Evolutionary conservation across 2,113 vertebrate genomes (phyloP), one percentile per base, ranked within the genome.

Genomic region (Rhineura floridana): DNA sequence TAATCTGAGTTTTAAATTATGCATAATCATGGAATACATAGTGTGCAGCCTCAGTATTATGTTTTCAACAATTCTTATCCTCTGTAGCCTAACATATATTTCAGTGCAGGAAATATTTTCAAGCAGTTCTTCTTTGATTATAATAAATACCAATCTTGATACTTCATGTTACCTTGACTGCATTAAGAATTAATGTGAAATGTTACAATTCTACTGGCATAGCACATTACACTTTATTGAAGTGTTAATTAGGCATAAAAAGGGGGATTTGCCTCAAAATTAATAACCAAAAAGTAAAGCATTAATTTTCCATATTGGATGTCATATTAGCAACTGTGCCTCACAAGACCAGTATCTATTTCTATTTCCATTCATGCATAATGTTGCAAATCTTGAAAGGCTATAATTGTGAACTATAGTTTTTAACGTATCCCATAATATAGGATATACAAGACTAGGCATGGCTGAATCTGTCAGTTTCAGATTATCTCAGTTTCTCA

Each of bases 181-280:
- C 39, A 90, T 90, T 81, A 89, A 88, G 7, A 89, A 83, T 84
- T 87, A 65, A 87, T 0, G 0, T 87, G 4, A 91, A 91, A 92
- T 86, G 3, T 62, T 89, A 59, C 48, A 89, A 67, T 89, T 72
- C 80, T 84, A 46, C 21, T 25, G 2, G 77, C 25, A 72, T 9
- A 52, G 12, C 75, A 81, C 9, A 48, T 89, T 70, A 80, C 33
- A 70, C 28, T 76, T 44, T 79, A 87, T 42, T 59, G 13, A 48
- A 82, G 23, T 36, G 48, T 88, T 30, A 87, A 28, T 12, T 86
- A 46, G 87, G 88, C 50, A 73, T 81, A 85, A 91, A 88, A 89
- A 23, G 3, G 2, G 36, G 55, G 44, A 11, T 52, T 85, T 17
- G 8, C 82, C 67, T 79, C 15, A 83, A 42, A 4, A 70, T 21